Percentiles rank a stretch among this genome's conserved stretches.
These are phyloP conservation scores for Toxotes jaculatrix DNA, from an alignment of 2,113 vertebrate genomes.

Conservation along the genomic window DNA sequence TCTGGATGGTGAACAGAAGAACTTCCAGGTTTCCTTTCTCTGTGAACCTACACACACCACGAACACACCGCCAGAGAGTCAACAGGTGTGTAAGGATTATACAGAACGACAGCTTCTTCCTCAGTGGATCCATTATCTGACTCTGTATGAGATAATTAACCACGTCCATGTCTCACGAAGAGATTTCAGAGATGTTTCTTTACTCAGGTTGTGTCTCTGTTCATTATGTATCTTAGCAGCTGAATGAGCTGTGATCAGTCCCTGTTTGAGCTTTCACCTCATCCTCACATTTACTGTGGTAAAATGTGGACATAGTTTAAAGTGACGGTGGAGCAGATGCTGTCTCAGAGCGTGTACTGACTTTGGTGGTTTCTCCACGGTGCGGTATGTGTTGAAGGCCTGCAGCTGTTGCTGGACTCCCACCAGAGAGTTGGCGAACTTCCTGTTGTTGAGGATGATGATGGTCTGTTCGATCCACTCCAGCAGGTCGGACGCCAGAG, in stretches of 20 bases:
- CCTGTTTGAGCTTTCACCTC: background rate
- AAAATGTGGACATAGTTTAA: too few relatives aligned
- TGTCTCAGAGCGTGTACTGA: slow-evolving; percentile 71
- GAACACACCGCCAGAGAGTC: background rate
- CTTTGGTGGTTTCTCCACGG: slow-evolving; percentile 95
- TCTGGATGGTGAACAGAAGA: slow-evolving; percentile 98
- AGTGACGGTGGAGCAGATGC: background rate
- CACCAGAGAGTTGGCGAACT: slow-evolving; percentile 97
- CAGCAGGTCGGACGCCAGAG: slow-evolving; percentile 95
- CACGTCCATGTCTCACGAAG: background rate
- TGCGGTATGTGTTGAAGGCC: slow-evolving; percentile 92
- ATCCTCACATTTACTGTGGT: too few relatives aligned
- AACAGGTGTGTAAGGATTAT: background rate
- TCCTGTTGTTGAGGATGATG: slow-evolving; percentile 99
- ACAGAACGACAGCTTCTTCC: background rate
- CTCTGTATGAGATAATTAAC: background rate
- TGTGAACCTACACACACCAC: slow-evolving; percentile 88
- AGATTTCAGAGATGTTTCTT: too few relatives aligned
- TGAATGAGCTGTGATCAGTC: background rate
- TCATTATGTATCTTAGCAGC: background rate
- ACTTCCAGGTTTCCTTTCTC: slow-evolving; percentile 99
- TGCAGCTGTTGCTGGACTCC: slow-evolving; percentile 98
- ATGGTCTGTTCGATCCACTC: slow-evolving; percentile 99
- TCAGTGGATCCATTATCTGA: background rate
- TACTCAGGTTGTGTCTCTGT: background rate